Conservation (phyloP, 2,888 invertebrate genomes). For the Limenitis camilla region DNA sequence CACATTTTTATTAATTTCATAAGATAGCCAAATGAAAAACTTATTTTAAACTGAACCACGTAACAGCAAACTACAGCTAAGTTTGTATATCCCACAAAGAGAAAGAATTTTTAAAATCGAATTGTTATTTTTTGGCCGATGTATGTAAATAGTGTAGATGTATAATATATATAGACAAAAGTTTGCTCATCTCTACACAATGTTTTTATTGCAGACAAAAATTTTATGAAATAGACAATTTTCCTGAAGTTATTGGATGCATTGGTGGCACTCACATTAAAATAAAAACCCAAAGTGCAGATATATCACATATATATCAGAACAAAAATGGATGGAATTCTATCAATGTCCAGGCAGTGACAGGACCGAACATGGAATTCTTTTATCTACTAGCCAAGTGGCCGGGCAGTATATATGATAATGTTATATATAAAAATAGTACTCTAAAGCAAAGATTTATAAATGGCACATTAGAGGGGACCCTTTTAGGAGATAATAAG, state of each 20-base stretch:
- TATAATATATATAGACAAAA: no score
- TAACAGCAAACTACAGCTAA: no score
- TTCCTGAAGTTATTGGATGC: constrained; percentile 1
- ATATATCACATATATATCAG: constrained; percentile 23
- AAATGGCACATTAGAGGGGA: background rate
- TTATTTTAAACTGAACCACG: no score
- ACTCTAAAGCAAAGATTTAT: constrained; percentile 1
- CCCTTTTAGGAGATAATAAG: background rate
- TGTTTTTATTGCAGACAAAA: background rate
- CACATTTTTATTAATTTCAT: no score
- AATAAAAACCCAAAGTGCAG: constrained; percentile 27
- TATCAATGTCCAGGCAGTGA: constrained; percentile 29
- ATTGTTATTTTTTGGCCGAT: no score
- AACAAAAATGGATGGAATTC: constrained; percentile 27
- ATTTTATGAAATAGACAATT: constrained; percentile 3
- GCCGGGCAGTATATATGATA: constrained; percentile 26
- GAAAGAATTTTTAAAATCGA: no score
- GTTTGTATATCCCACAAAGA: no score
- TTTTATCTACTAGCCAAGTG: constrained; percentile 28
- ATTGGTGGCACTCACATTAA: constrained; percentile 27
- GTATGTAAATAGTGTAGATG: no score
- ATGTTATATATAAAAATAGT: constrained; percentile 3
- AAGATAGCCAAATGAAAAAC: no score
- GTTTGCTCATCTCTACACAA: no score
- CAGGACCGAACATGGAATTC: constrained; percentile 27